Evolutionary conservation across 2,113 vertebrate species (phyloP).

Genomic region (Dasyurus viverrinus): DNA sequence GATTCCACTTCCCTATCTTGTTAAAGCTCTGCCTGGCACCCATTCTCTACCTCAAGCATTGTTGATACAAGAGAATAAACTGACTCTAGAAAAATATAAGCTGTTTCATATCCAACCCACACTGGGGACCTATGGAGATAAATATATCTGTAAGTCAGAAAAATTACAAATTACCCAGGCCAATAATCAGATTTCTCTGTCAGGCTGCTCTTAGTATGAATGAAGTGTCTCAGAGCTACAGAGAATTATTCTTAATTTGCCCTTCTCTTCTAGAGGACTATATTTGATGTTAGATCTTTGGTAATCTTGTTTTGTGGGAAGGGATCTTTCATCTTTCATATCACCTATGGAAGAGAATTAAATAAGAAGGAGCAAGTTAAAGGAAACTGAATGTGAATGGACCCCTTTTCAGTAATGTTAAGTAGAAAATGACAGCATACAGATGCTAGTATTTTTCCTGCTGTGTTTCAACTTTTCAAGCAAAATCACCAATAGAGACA

Average conservation of each 20-base stretch:
- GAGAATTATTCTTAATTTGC: slow-evolving; percentile 32
- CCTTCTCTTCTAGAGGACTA: not conserved
- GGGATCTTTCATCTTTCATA: slow-evolving; percentile 41
- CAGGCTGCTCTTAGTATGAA: slow-evolving; percentile 23
- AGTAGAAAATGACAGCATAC: not conserved
- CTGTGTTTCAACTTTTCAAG: not conserved
- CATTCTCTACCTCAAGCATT: slow-evolving; percentile 34
- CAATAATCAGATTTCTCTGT: slow-evolving; percentile 39
- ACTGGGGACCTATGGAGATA: slow-evolving; percentile 25
- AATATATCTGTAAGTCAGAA: slow-evolving; percentile 63
- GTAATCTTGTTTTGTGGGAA: slow-evolving; percentile 38
- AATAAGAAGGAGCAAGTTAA: slow-evolving; percentile 36
- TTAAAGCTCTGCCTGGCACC: not conserved
- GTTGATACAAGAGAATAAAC: slow-evolving; percentile 1
- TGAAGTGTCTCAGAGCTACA: slow-evolving; percentile 24
- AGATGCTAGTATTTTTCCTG: not conserved
- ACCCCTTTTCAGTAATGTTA: slow-evolving; percentile 30
- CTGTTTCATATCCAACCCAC: slow-evolving; percentile 47
- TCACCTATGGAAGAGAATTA: slow-evolving; percentile 50
- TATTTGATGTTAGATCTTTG: slow-evolving; percentile 47
- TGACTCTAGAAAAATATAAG: slow-evolving; percentile 39
- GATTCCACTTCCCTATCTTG: not conserved
- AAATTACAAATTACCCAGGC: slow-evolving; percentile 36
- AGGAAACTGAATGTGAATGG: slow-evolving; percentile 24
- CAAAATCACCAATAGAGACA: not conserved